A percentile compares a stretch with the other conserved stretches of the same genome.
Evolutionary conservation across 2,797 vertebrate species (phyloP).

Genomic region (Lemur catta): DNA sequence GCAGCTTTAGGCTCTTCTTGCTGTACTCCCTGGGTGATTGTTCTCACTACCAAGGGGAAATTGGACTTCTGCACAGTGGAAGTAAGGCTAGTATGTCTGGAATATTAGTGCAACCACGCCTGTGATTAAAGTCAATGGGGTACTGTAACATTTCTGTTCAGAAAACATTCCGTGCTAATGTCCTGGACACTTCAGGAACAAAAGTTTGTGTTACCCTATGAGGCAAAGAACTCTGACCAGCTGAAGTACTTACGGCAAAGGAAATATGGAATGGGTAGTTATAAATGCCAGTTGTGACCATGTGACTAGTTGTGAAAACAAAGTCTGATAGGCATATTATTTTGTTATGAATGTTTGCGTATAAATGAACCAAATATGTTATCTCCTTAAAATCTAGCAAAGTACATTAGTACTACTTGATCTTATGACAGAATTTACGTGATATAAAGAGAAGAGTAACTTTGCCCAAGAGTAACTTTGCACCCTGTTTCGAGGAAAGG

Average conservation of each 20-base stretch:
- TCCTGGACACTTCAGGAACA: not conserved
- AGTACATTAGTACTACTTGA: not conserved
- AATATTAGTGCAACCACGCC: not conserved
- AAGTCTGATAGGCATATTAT: not conserved
- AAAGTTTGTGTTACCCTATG: not conserved
- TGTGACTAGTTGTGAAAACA: not conserved
- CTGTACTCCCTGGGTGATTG: no score
- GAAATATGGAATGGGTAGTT: not conserved
- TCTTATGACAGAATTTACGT: not conserved
- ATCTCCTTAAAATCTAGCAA: not conserved
- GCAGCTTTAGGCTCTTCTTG: no score
- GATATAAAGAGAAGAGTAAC: not conserved
- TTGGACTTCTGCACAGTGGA: not conserved
- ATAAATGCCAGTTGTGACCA: not conserved
- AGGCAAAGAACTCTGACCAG: not conserved
- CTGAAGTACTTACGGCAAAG: no score
- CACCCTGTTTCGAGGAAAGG: not conserved
- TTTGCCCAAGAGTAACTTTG: not conserved
- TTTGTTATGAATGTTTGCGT: not conserved
- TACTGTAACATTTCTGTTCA: not conserved
- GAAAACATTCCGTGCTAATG: not conserved
- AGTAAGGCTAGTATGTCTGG: not conserved
- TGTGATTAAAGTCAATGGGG: not conserved
- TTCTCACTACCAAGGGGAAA: not conserved
- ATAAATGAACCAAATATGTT: not conserved